Base-by-base conservation (phyloP, 2,888 invertebrate genomes). In the Drosophila parthenogenetica region DNA sequence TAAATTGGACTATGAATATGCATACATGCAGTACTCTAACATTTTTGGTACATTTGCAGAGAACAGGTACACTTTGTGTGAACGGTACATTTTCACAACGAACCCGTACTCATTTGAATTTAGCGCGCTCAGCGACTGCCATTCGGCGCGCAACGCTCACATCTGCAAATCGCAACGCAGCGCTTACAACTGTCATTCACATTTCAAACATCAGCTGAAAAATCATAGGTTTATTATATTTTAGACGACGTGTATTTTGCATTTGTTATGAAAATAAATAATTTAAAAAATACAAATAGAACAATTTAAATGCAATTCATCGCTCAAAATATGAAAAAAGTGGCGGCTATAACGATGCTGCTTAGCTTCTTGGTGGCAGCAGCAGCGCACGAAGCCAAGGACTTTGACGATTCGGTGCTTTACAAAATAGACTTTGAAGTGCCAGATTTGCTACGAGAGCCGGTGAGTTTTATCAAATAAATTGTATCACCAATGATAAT, bases 331-430 rank as follows among this genome's bases (percentile, higher is more conserved):
- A 43, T 14, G 3, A 8, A 13, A 0, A 29, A 58, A 43, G 70
- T 63, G 60, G 11, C 7, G 16, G n/a, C 4, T 35, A 14, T 58
- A 32, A 5, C 39, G 11, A 8, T 75, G 42, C 22, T 86, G 10
- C 43, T 80, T 14, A 14, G 51, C 1, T 35, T 79, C 16, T 8
- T 77, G 1, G 40, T 37, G 5, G 42, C 43, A 10, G 59, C 45
- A 39, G 49, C 25, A n/a, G 75, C 94, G 67, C 94, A 94, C 87
- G 95, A 96, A 57, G 88, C 82, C 49, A 82, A 87, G 91, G 96
- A 95, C 45, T 96, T 97, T 89, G 97, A 97, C 91, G 97, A 97
- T 92, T 95, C 95, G 1, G 94, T 97, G 82, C 91, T 96, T 53
- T 97, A 96, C 90, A 95, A 95, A 91, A 95, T 97, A 54, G 95